phyloP scores from a whole-genome alignment of 2,888 invertebrate genomes.

The Cryptus viduatorius region DNA sequence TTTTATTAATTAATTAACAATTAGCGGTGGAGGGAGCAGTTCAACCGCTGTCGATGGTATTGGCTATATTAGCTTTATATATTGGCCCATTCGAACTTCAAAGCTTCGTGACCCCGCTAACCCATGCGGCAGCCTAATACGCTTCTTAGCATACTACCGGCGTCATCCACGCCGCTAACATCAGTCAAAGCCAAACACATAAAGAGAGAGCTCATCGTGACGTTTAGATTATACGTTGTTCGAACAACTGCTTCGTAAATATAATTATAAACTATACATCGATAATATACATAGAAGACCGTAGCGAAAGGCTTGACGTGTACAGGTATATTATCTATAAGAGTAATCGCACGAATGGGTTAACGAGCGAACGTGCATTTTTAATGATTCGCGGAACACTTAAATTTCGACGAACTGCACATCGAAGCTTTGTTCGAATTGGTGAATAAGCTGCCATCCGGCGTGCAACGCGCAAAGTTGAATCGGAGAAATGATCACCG shows the following conservation, averaged over 20 bases:
- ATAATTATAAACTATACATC: not conserved
- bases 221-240: conserved; percentile 17
- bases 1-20: too few species aligned
- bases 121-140: not conserved
- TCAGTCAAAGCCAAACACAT: not conserved
- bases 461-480: not conserved
- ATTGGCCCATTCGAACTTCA: not conserved
- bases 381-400: not conserved
- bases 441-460: not conserved
- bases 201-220: conserved; percentile 3
- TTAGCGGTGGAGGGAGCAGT: too few species aligned
- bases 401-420: not conserved
- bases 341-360: not conserved
- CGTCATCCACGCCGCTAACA: not conserved
- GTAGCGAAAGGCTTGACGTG: not conserved
- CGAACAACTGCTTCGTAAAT: conserved; percentile 10
- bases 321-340: not conserved
- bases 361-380: not conserved
- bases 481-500: too few species aligned
- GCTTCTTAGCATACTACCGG: not conserved
- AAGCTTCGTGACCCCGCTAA: conserved; percentile 6
- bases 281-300: not conserved
- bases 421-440: not conserved
- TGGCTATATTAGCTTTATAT: not conserved
- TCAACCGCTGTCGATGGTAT: too few species aligned